Base-by-base conservation (phyloP, 2,797 vertebrate species). In the Lacerta agilis region DNA sequence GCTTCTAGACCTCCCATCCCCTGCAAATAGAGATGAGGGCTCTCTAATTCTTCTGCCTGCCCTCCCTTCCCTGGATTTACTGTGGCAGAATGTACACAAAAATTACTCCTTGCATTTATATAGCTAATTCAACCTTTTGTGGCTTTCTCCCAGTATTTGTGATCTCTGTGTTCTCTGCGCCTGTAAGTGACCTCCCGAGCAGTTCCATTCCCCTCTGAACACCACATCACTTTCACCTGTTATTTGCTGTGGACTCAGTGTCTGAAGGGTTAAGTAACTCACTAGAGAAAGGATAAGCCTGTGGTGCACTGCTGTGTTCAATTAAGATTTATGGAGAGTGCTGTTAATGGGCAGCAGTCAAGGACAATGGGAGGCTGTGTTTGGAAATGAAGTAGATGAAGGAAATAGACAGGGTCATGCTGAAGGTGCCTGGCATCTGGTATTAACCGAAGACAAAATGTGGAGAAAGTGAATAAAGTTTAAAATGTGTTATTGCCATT, bases 301-400 rank as follows among this genome's bases (percentile, higher is more conserved):
- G 78, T 88, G 67, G 75, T 41, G 13, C 3, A 77, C 61, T 91
- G 69, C 88, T 91, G 71, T 80, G 71, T 90, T 23, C 71, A 92
- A 79, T 92, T 92, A 86, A 88, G 78, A 83, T 93, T 93, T 87
- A 90, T 23, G 81, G 66, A 81, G 7, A 75, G 67, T 6, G 71
- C 64, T 61, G 88, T 27, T 93, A 89, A 94, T 87, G 79, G 41
- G 29, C 69, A 93, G 80, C 61, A 90, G 86, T 89, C 85, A 91
- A 92, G 55, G 77, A 86, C 25, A 49, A 89, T 55, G 36, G 25
- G 71, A 92, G n/a, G 77, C 4, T 89, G 10, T 80, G 90, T 88
- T 45, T 41, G 80, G n/a, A 77, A 94, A 94, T 84, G 3, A 90
- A 43, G 3, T 83, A 88, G 89, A 87, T 15, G 0, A 5, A 91